These are phyloP conservation scores for Baccha elongata DNA, from an alignment of 2,888 invertebrate genomes.

Conservation along the genomic window DNA sequence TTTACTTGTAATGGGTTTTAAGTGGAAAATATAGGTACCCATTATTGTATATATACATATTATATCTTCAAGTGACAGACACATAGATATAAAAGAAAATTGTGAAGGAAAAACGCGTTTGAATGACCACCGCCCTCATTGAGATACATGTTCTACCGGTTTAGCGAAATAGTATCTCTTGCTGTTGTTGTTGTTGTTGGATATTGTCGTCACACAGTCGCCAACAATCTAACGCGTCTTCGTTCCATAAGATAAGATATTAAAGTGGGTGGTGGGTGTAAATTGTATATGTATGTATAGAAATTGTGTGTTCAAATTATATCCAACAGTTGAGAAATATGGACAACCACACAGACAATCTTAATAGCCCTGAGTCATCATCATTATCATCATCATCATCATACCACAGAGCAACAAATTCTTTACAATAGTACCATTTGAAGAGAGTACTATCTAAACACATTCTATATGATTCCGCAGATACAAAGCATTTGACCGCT, in stretches of 20 bases:
- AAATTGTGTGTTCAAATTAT: background rate
- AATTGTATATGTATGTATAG: too few relatives aligned
- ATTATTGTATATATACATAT: background rate
- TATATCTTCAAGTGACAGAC: conserved; percentile 25
- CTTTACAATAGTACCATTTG: background rate
- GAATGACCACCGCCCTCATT: conserved; percentile 39
- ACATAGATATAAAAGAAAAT: background rate
- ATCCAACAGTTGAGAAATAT: conserved; percentile 16
- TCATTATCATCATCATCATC: too few relatives aligned
- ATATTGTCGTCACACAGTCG: conserved; percentile 2
- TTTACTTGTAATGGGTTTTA: conserved; percentile 56
- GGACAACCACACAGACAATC: background rate
- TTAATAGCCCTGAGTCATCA: conserved; percentile 13
- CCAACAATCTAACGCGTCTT: conserved; percentile 17
- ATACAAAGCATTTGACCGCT: conserved; percentile 8
- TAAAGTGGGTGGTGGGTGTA: conserved; percentile 6
- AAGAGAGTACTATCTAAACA: background rate
- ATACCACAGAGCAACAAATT: background rate
- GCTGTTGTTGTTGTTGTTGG: background rate
- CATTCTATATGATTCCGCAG: background rate
- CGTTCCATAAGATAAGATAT: background rate
- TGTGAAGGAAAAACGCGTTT: background rate
- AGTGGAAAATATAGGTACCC: conserved; percentile 6
- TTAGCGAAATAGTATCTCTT: conserved; percentile 21
- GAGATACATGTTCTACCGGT: conserved; percentile 20